phyloP scores from a whole-genome alignment of 2,113 vertebrate species.

The Rhinolophus ferrumequinum region DNA sequence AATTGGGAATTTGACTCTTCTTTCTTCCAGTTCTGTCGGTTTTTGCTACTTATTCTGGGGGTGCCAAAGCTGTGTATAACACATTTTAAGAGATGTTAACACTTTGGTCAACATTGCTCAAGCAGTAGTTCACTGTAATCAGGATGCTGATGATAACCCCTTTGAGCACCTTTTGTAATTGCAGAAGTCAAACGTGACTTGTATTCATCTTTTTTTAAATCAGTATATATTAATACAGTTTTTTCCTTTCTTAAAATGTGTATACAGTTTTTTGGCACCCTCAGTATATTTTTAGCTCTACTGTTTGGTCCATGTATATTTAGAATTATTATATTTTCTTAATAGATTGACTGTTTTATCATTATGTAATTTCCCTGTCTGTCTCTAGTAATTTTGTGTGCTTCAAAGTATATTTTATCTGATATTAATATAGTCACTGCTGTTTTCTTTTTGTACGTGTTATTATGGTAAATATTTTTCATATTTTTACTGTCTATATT shows the following conservation, averaged over 20 bases:
- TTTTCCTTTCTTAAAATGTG: no score
- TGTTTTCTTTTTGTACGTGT: background rate
- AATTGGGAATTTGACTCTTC: background rate
- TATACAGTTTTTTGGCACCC: no score
- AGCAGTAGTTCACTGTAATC: no score
- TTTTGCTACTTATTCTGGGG: background rate
- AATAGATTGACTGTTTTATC: background rate
- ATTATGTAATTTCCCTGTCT: background rate
- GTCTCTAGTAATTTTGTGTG: background rate
- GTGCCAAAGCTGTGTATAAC: no score
- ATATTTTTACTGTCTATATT: background rate
- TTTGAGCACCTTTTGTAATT: no score
- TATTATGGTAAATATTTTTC: background rate
- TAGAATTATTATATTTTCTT: background rate
- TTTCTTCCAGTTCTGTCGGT: background rate
- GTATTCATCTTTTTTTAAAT: no score
- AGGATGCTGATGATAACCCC: no score
- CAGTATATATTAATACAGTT: no score
- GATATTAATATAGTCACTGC: background rate
- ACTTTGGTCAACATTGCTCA: no score
- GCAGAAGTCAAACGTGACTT: no score
- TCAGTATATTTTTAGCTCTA: background rate
- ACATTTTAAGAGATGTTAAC: no score
- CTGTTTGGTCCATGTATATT: background rate
- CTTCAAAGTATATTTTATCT: background rate